Evolutionary conservation across 2,797 vertebrate species (phyloP).

Genomic region (Pseudomugil tenellus): DNA sequence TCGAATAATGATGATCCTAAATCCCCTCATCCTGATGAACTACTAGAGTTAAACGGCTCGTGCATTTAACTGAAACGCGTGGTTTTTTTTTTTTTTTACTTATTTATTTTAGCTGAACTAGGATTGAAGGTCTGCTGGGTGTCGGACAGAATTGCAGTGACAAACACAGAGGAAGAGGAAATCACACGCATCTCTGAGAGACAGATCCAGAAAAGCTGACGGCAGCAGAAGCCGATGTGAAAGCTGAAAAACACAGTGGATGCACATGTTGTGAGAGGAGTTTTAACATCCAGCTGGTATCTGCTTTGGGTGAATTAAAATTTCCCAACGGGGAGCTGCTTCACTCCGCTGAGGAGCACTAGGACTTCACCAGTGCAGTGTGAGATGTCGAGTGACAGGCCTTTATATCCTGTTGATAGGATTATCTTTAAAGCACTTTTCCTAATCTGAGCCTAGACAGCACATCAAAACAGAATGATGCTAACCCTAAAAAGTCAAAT

Average conservation of each 20-base stretch:
- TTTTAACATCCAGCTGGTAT: slow-evolving; percentile 51
- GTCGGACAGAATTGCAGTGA: background rate
- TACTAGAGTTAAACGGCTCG: no score
- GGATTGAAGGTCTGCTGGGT: background rate
- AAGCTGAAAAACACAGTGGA: slow-evolving; percentile 6
- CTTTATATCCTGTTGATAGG: slow-evolving; percentile 18
- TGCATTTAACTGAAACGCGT: no score
- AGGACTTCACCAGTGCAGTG: slow-evolving; percentile 21
- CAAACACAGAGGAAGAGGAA: background rate
- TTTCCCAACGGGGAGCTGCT: slow-evolving; percentile 15
- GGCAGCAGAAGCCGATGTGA: slow-evolving; percentile 24
- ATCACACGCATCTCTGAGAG: background rate
- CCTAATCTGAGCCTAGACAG: slow-evolving; percentile 28
- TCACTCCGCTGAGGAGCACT: slow-evolving; percentile 18
- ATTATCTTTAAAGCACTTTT: slow-evolving; percentile 20
- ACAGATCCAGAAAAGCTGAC: slow-evolving; percentile 13
- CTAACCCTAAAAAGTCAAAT: background rate
- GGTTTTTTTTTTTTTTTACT: no score
- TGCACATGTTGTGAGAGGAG: slow-evolving; percentile 1
- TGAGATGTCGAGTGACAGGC: slow-evolving; percentile 26
- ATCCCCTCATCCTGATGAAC: no score
- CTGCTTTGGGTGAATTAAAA: slow-evolving; percentile 41
- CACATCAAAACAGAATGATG: background rate
- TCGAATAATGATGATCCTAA: no score
- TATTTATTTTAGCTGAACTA: background rate